Base-by-base conservation (phyloP, 2,797 vertebrate genomes). In the Coendou prehensilis region DNA sequence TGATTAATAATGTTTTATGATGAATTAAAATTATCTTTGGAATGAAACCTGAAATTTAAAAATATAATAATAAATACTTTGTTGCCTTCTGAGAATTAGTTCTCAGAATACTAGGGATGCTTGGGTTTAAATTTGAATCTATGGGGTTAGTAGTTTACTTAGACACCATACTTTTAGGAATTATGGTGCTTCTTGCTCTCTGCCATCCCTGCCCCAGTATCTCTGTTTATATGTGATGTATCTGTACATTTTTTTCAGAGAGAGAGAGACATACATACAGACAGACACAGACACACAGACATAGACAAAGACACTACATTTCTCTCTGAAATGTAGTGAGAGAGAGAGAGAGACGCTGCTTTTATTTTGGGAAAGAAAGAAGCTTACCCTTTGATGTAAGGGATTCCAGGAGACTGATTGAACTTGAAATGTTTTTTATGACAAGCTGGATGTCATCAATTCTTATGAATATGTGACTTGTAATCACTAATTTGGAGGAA, bases 401-500 rank as follows among this genome's bases (percentile, higher is more conserved):
- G 84, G 17, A 89, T 93, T 93, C 71, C 80, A 89, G 61, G 75
- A 89, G 30, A 47, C 50, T 93, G 69, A 96, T 84, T 94, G 37
- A 83, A 85, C 6, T 33, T 23, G 87, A 91, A 71, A 89, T 57
- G 52, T 92, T 87, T 93, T 94, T 84, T 71, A 80, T 59, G 64
- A 67, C 76, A 95, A 95, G 30, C 41, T 41, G 37, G 30, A 75
- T 96, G 67, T 54, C 67, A 87, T 89, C 41, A 69, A 3, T 96
- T 59, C 79, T 92, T 92, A 17, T 88, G 92, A 95, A 81, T 33
- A 94, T 84, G 80, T 61, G 84, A 67, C 76, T 75, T 1, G 17
- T 93, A 92, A 93, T 96, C 85, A 92, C 93, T 90, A 11, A 92
- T 94, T 94, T 87, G 89, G 63, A 96, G 69, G 61, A 56, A 93